Evolutionary conservation across 92 coral and sea anemone species (phyloP).

Genomic region (Umimayanthus kanabou): DNA sequence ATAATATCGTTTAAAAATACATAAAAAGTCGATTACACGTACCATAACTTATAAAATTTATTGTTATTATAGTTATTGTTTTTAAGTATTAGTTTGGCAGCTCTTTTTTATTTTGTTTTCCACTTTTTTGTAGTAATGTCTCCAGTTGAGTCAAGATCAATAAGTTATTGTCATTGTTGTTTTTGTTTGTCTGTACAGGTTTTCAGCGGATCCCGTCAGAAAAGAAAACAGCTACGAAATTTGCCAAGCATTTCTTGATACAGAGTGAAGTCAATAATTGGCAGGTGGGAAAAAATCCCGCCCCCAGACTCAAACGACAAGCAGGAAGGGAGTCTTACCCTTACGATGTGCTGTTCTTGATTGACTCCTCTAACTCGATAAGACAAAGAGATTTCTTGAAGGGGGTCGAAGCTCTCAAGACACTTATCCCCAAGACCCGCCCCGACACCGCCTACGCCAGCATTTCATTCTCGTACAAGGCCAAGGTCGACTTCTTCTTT

Average conservation of each 20-base stretch:
- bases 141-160: no score
- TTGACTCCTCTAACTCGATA: slow-evolving; percentile 76
- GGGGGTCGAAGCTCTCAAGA: slow-evolving; percentile 61
- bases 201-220: slow-evolving; percentile 39
- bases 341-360: slow-evolving; percentile 67
- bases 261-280: slow-evolving; percentile 10
- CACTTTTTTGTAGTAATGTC: no score
- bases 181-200: neutral
- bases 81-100: no score
- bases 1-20: no score
- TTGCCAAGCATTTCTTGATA: slow-evolving; percentile 54
- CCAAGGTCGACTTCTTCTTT: slow-evolving; percentile 53
- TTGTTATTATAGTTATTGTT: no score
- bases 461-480: slow-evolving; percentile 56
- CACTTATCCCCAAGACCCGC: slow-evolving; percentile 52
- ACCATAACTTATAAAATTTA: no score
- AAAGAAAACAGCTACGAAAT: slow-evolving; percentile 52
- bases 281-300: neutral
- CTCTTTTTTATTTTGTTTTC: no score
- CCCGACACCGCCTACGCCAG: slow-evolving; percentile 60
- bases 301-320: slow-evolving; percentile 14
- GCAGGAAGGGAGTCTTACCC: neutral
- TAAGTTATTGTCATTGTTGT: no score
- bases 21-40: no score
- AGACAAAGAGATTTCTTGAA: slow-evolving; percentile 52